phyloP scores from a whole-genome alignment of 1,140 invertebrate species.

The Dendroctonus valens region DNA sequence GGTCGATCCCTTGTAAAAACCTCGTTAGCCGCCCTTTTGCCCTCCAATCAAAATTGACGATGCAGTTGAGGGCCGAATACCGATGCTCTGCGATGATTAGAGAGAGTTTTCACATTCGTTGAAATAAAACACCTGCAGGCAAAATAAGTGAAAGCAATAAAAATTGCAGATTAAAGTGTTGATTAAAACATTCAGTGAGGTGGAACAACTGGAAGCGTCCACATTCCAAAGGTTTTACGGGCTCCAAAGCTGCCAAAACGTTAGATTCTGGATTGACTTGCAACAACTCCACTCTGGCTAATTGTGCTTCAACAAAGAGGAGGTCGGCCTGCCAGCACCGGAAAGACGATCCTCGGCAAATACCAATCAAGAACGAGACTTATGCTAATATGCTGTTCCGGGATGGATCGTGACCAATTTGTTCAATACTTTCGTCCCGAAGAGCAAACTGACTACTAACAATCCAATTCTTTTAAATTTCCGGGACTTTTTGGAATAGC shows the following conservation, averaged over 20 bases:
- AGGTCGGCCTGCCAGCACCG: conserved; percentile 14
- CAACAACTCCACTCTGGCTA: conserved; percentile 29
- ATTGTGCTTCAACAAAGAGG: conserved; percentile 39
- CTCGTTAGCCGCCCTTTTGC: conserved; percentile 37
- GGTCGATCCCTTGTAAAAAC: conserved; percentile 37
- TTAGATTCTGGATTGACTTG: background rate
- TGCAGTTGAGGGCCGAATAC: conserved; percentile 37
- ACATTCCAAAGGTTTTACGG: too few relatives aligned
- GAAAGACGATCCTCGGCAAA: conserved; percentile 42
- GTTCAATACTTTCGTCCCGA: conserved; percentile 13
- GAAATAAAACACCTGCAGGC: background rate
- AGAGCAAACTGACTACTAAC: conserved; percentile 1
- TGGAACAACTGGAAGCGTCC: background rate
- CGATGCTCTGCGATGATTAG: conserved; percentile 34
- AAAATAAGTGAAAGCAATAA: background rate
- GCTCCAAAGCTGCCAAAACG: background rate
- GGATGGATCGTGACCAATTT: conserved; percentile 31
- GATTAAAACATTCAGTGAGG: background rate
- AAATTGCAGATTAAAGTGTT: background rate
- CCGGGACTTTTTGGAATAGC: too few relatives aligned
- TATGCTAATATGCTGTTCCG: conserved; percentile 22
- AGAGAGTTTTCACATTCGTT: conserved; percentile 16
- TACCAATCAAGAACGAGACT: conserved; percentile 40
- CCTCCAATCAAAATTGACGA: conserved; percentile 37
- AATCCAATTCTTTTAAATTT: too few relatives aligned